Evolutionary conservation across 2,113 vertebrate species (phyloP), one percentile per base, ranked within the genome.

Genomic region (Coryphaenoides rupestris): DNA sequence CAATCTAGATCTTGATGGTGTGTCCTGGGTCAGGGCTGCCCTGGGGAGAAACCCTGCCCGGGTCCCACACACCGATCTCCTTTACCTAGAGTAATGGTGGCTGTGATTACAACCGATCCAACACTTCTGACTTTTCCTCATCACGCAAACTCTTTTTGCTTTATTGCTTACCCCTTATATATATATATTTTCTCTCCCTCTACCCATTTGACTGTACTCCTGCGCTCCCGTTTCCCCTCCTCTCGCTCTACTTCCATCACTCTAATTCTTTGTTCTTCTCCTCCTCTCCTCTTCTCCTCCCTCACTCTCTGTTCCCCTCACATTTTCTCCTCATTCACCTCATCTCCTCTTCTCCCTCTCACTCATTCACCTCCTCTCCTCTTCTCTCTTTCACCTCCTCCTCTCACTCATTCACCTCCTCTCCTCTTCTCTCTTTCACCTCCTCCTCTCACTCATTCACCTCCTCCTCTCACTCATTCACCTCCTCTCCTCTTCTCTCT

Each of bases 1-100:
- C 73, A 83, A 64, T 83, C 73, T 71, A 60, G 55, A 68, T 64
- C 69, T 70, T 60, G 60, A n/a, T 49, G 69, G 75, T 73, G 68
- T 68, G 77, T 72, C 19, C 61, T 69, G 24, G 73, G 79, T 82
- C 76, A 76, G 64, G 52, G 56, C 47, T 22, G 55, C 26, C 49
- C 66, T 62, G 65, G 66, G 46, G 67, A 24, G 47, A 9, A 12
- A 50, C 14, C 24, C 2, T 62, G 63, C 55, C 78, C 58, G 47
- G 22, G 54, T 22, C 57, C 56, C 59, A 26, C 53, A 26, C 53
- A 66, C 61, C 54, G 63, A 19, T 69, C 54, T 26, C 58, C 28
- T 62, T 50, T 17, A 54, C 2, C 28, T n/a, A 80, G 74, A 82
- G 80, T 61, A 76, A 76, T 80, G 66, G 28, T 12, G 16, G 1